Conservation (phyloP, 1,140 invertebrate genomes). For the Helicorthomorpha holstii region DNA sequence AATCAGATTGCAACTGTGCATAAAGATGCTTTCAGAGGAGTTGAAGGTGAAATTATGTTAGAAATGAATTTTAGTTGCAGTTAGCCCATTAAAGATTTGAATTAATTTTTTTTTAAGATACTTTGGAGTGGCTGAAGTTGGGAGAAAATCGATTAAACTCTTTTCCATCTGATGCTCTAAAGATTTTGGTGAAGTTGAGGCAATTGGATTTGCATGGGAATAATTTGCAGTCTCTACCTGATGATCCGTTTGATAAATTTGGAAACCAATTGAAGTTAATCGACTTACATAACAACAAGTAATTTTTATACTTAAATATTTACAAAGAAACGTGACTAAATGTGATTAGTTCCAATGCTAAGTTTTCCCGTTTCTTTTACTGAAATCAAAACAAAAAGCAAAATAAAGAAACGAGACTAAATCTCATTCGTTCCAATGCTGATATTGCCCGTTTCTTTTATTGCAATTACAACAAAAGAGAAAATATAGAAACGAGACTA, state of each 20-base stretch:
- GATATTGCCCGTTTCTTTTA: too few species aligned
- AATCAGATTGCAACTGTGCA: constrained; percentile 16
- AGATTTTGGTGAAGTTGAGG: constrained; percentile 60
- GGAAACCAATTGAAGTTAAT: constrained; percentile 82
- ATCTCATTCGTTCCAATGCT: too few species aligned
- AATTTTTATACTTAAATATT: too few species aligned
- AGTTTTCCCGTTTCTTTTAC: background rate
- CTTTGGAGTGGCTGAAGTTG: constrained; percentile 67
- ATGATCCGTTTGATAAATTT: constrained; percentile 73
- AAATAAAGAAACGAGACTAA: too few species aligned
- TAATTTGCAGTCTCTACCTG: constrained; percentile 59
- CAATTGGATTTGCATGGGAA: constrained; percentile 72
- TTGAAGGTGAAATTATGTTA: constrained; percentile 8
- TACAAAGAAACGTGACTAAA: too few species aligned
- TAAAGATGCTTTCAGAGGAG: constrained; percentile 15
- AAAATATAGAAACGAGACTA: too few species aligned
- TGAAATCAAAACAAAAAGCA: too few species aligned
- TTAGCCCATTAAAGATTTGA: too few species aligned
- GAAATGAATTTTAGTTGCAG: too few species aligned
- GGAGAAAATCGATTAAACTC: constrained; percentile 67
- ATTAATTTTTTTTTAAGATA: constrained; percentile 37
- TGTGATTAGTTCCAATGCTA: background rate
- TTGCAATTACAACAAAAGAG: too few species aligned
- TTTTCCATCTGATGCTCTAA: constrained; percentile 61
- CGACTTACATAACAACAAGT: constrained; percentile 81